Conservation (phyloP, 2,113 vertebrate species). For the Dicerorhinus sumatrensis region DNA sequence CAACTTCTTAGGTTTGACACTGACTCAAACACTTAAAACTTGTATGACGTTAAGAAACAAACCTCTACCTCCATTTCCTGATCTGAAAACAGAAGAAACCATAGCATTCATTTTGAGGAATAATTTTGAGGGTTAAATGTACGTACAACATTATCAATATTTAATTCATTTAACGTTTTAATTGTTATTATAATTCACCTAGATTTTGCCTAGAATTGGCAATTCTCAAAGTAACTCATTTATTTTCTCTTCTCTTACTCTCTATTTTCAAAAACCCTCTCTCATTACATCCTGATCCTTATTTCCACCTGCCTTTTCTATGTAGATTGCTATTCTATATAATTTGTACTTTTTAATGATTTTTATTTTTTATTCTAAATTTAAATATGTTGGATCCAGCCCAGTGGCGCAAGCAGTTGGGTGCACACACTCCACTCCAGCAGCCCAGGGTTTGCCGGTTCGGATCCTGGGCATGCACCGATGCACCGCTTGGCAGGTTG, state of each 20-base stretch:
- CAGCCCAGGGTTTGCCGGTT: no score
- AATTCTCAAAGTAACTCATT: not conserved
- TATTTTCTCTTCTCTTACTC: not conserved
- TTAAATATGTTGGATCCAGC: not conserved
- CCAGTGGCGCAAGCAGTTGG: no score
- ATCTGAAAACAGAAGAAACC: not conserved
- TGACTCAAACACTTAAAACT: not conserved
- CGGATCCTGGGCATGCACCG: no score
- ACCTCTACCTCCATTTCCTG: not conserved
- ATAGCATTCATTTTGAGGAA: not conserved
- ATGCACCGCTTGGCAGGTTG: no score
- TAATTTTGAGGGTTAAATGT: not conserved
- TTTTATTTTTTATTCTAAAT: not conserved
- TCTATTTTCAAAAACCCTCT: conserved; percentile 4
- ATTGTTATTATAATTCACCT: not conserved
- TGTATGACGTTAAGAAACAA: not conserved
- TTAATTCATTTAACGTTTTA: not conserved
- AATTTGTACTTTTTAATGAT: not conserved
- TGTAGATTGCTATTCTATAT: not conserved
- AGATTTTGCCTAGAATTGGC: not conserved
- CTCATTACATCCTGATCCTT: not conserved
- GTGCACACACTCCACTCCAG: no score
- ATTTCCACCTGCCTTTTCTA: not conserved
- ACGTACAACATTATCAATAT: not conserved
- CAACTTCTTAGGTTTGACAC: not conserved